Evolutionary conservation across 2,797 vertebrate genomes (phyloP), one percentile per base, ranked within the genome.

Genomic region (Manis crassicaudata): DNA sequence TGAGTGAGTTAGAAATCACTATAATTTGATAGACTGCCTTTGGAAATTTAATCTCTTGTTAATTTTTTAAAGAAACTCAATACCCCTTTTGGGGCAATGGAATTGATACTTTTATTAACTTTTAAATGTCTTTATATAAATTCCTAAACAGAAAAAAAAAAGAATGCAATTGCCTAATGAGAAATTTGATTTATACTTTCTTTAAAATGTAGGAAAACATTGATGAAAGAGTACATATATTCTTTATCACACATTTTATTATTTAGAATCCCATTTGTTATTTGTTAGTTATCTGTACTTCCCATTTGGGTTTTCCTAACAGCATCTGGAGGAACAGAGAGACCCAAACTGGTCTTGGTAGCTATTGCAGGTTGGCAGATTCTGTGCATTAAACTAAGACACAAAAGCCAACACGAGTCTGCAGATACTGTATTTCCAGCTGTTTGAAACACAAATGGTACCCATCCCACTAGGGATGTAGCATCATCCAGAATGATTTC

Each of bases 61-160:
- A 88, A 54, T 87, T 68, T 87, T 43, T 68, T n/a, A 25, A 2
- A 58, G 89, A 88, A 68, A 37, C 18, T 77, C 18, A 40, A 58
- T 90, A 90, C 46, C 37, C 12, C 20, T 9, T 90, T 95, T 77
- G n/a, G 16, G 72, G 7, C 25, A 46, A 25, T 60, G 29, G 13
- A 85, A 72, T n/a, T 6, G 25, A 76, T 54, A 84, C 5, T 87
- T 95, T 82, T 68, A 92, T 80, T 83, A 84, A 86, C 29, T 83
- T 46, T 46, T 80, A 83, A 70, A 60, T 56, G 10, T 72, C 40
- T 86, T 88, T 68, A 25, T 46, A 54, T 73, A 14, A 75, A 40
- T 82, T 88, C 68, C 6, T 83, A 79, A 96, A 60, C 14, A 90
- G 25, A 56, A 35, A 87, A 91, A 77, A 37, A 81, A 52, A 83